Evolutionary conservation across 92 coral and sea anemone species (phyloP).

Genomic region (Heliopora coerulea): DNA sequence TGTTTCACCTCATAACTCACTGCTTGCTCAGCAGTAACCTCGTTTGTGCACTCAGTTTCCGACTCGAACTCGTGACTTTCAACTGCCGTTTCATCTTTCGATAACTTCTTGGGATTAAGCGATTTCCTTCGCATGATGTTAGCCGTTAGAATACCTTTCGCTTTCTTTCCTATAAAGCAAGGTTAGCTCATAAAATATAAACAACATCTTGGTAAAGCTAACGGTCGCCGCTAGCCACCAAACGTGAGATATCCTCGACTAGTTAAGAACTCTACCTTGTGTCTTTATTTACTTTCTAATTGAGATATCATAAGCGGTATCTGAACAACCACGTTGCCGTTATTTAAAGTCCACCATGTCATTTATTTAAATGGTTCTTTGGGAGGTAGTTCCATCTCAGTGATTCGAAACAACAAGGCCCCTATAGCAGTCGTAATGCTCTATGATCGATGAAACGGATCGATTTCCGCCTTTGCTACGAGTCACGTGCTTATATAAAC

Average conservation of each 20-base stretch:
- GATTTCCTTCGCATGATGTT: constrained; percentile 34
- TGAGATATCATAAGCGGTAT: neutral
- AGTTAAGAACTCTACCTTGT: neutral
- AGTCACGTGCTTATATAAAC: neutral
- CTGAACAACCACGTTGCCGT: neutral
- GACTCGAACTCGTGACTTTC: neutral
- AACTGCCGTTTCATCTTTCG: neutral
- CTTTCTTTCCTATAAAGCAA: neutral
- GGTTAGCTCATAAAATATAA: neutral
- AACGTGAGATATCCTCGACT: neutral
- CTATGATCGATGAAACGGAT: neutral
- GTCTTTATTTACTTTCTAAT: neutral
- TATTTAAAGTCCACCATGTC: constrained; percentile 13
- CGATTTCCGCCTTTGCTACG: neutral
- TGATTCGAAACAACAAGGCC: constrained; percentile 32
- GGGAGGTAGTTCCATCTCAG: constrained; percentile 40
- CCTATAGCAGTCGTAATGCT: neutral
- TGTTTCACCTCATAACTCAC: constrained; percentile 9
- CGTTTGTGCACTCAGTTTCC: neutral
- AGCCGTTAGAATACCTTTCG: neutral
- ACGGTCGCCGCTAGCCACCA: neutral
- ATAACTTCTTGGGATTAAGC: constrained; percentile 23
- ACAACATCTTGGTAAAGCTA: neutral
- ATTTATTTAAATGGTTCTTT: constrained; percentile 14
- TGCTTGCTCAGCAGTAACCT: neutral